A percentile compares a stretch with the other conserved stretches of the same genome.
phyloP scores from a whole-genome alignment of 2,113 vertebrate species.

The Calidris pygmaea region DNA sequence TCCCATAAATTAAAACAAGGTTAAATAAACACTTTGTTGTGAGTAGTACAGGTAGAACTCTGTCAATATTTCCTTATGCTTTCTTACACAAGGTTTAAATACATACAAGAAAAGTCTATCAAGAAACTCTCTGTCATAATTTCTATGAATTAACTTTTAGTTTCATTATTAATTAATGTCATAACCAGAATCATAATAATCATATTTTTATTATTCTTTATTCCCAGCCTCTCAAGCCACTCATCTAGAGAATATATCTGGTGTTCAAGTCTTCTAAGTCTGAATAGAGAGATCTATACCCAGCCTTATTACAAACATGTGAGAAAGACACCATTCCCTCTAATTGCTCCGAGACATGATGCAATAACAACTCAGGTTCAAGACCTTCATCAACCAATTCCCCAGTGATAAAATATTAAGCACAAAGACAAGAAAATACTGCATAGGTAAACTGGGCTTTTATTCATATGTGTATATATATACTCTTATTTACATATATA shows the following conservation, averaged over 20 bases:
- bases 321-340: neutral
- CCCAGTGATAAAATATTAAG: neutral
- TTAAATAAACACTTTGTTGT: constrained; percentile 21
- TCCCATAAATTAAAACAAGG: neutral
- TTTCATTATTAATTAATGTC: neutral
- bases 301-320: neutral
- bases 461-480: neutral
- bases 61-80: neutral
- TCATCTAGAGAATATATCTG: neutral
- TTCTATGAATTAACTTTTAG: neutral
- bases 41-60: neutral
- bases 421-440: neutral
- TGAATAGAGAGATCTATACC: neutral
- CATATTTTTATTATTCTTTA: neutral
- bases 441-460: neutral
- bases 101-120: neutral
- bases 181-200: neutral
- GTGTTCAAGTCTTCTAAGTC: neutral
- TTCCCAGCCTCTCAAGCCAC: neutral
- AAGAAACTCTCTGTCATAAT: neutral
- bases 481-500: neutral
- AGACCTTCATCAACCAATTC: neutral
- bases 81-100: neutral
- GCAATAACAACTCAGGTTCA: neutral
- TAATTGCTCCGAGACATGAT: neutral